These are phyloP conservation scores for Eristalinus aeneus DNA, from an alignment of 2,888 invertebrate genomes.

Conservation along the genomic window DNA sequence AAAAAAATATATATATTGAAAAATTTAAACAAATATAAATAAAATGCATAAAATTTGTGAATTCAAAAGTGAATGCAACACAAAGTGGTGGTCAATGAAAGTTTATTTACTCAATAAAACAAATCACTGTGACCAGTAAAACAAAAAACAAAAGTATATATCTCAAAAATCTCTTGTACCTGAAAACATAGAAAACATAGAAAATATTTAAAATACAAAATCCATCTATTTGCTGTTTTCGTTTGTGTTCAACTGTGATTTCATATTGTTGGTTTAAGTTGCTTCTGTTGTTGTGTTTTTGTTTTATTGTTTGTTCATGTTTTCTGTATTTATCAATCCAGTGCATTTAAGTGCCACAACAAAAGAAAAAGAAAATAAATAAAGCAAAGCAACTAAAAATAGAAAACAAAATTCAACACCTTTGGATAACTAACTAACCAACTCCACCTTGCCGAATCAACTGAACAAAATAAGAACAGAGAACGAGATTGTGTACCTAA, in stretches of 20 bases:
- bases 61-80: slow-evolving; percentile 58
- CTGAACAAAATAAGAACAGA: slow-evolving; percentile 67
- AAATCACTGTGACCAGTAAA: slow-evolving; percentile 43
- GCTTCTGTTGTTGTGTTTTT: slow-evolving; percentile 32
- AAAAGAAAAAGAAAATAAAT: slow-evolving; percentile 1
- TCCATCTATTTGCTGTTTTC: slow-evolving; percentile 19
- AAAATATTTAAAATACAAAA: neutral
- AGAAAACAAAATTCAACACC: slow-evolving; percentile 40
- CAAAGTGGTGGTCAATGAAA: slow-evolving; percentile 59
- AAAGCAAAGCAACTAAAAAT: slow-evolving; percentile 10
- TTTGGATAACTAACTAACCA: slow-evolving; percentile 44
- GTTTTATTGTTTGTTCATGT: no score
- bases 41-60: slow-evolving; percentile 72
- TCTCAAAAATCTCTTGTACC: slow-evolving; percentile 55
- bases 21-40: slow-evolving; percentile 74
- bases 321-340: slow-evolving; percentile 8
- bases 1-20: slow-evolving; percentile 52
- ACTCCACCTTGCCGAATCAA: slow-evolving; percentile 51
- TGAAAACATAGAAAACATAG: slow-evolving; percentile 47
- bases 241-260: slow-evolving; percentile 63
- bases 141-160: slow-evolving; percentile 12
- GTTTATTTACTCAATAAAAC: slow-evolving; percentile 36
- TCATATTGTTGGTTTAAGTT: slow-evolving; percentile 50
- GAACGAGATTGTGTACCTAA: slow-evolving; percentile 54
- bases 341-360: slow-evolving; percentile 55